Evolutionary conservation across 2,797 vertebrate genomes (phyloP).

Genomic region (Oryzias dopingdopingensis): DNA sequence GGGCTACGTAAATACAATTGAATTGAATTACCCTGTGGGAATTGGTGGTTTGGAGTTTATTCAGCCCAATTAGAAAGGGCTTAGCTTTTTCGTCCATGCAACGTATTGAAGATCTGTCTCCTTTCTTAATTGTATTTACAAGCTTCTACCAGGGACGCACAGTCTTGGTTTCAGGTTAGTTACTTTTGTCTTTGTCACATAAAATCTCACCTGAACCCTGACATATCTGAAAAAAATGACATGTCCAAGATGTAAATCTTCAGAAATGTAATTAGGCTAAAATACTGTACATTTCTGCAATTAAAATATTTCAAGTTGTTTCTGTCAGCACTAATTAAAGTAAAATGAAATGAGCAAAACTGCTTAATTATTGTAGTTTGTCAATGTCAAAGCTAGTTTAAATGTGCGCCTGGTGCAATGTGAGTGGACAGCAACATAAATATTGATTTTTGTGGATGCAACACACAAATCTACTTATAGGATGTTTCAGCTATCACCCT

Average conservation of each 20-base stretch:
- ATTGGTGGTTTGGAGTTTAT: constrained; percentile 32
- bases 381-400: constrained; percentile 49
- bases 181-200: too few relatives aligned
- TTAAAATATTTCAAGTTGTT: constrained; percentile 6
- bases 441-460: constrained; percentile 61
- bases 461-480: constrained; percentile 24
- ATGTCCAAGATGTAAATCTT: too few relatives aligned
- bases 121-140: constrained; percentile 44
- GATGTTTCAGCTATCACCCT: constrained; percentile 38
- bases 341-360: constrained; percentile 44
- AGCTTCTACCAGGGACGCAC: constrained; percentile 26
- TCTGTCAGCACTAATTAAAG: constrained; percentile 7
- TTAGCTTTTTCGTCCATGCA: constrained; percentile 40
- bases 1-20: constrained; percentile 9
- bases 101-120: constrained; percentile 43
- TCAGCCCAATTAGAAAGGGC: constrained; percentile 45
- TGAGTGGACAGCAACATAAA: constrained; percentile 56
- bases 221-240: too few relatives aligned
- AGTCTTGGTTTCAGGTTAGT: constrained; percentile 31
- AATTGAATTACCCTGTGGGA: constrained; percentile 34
- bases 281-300: too few relatives aligned
- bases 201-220: too few relatives aligned
- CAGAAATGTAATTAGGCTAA: too few relatives aligned
- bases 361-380: constrained; percentile 64
- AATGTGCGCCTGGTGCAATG: constrained; percentile 51